Base-by-base conservation (phyloP, 2,888 invertebrate genomes). In the Cybosia mesomella region DNA sequence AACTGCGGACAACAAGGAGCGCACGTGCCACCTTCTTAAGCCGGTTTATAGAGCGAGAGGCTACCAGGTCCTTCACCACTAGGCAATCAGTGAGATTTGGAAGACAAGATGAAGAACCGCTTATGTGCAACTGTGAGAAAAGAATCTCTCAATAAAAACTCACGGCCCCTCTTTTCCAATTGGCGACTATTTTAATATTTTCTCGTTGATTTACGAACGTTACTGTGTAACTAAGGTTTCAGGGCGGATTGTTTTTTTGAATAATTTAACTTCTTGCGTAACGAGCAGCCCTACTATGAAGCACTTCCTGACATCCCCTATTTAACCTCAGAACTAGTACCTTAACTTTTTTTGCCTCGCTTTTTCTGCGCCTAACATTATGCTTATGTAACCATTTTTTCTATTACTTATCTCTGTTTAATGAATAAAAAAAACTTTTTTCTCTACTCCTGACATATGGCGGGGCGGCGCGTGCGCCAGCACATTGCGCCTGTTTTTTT, bases 401-500 rank as follows among this genome's bases (percentile, higher is more conserved):
- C 84, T 79, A 79, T 85, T 86, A 87, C 87, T 89, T 91, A 93
- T 92, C 93, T 91, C 89, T 90, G 91, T 92, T 89, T 91, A 91
- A 92, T 93, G 91, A 88, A 82, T 87, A 83, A 89, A 91, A 91
- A 92, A 89, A 85, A 68, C 77, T 81, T 89, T 91, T 92, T 91
- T 91, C 85, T 87, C 83, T 80, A 74, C 77, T 78, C 66, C 77
- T 73, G 77, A 78, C 93, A 93, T 91, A 93, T 93, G 93, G 90
- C 86, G 73, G 39, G 39, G 85, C 80, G 86, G 92, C 94, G 92
- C 94, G 94, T 93, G 94, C 93, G 85, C 79, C 77, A 79, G 87
- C 94, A 94, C 94, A 94, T 93, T 94, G 93, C 93, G 93, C 85
- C 78, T 79, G 88, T 91, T 94, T 94, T 94, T 94, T 94, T 93